Evolutionary conservation across 2,797 vertebrate genomes (phyloP), one percentile per base, ranked within the genome.

Genomic region (Molothrus aeneus): DNA sequence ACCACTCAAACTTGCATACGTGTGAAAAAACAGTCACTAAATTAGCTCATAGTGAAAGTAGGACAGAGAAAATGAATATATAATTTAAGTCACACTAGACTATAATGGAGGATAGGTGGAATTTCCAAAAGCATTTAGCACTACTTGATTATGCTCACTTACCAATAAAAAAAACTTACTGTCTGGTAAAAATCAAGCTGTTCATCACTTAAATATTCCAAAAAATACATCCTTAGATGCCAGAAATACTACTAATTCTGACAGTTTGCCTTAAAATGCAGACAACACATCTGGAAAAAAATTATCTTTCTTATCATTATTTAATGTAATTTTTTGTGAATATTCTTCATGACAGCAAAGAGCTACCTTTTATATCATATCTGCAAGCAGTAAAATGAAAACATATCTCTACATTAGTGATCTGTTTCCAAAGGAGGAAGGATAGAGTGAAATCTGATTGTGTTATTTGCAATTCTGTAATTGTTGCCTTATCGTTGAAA

Each of bases 381-480:
- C 74, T 94, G 73, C 86, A 96, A 96, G 74, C 12, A 86, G 50
- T 22, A 86, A 88, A 80, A 83, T 72, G 86, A 68, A 96, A 93
- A 93, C 80, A 59, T 65, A 50, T 80, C 10, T 51, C 69, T 94
- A 61, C 38, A 43, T 85, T 81, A 71, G 40, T 77, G n/a, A 74
- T 80, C 92, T 94, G 43, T 89, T 92, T 93, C 48, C 86, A 48
- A 81, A 94, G 79, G 60, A 89, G 80, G 88, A 97, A 89, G 53
- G 17, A 78, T 60, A 82, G 57, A 83, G 84, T 72, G 81, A 75
- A 81, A 88, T 43, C 74, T 80, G 72, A 70, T 83, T 20, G 22
- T 42, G 63, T 57, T 94, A 84, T 85, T 96, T 96, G 93, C 48
- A 86, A 90, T 83, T 93, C 91, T 96, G 68, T 63, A 94, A 63